These are phyloP conservation scores for Saturnia japonica DNA, from an alignment of 2,888 invertebrate species.

Conservation along the genomic window DNA sequence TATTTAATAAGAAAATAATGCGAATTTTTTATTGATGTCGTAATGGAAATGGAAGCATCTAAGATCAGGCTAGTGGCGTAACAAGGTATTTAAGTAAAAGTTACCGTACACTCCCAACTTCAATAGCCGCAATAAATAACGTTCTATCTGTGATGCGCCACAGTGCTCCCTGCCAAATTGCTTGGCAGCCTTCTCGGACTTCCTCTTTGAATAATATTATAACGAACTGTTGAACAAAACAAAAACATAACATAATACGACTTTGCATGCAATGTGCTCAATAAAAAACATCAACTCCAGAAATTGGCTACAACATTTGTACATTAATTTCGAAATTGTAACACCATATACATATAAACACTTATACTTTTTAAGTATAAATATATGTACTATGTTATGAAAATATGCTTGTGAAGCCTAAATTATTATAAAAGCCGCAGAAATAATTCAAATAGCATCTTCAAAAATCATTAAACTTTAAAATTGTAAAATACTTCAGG, in stretches of 20 bases:
- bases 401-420: too few species aligned
- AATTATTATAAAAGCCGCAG: too few species aligned
- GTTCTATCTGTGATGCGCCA: slow-evolving; percentile 66
- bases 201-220: slow-evolving; percentile 77
- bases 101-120: slow-evolving; percentile 64
- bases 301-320: slow-evolving; percentile 4
- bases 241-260: slow-evolving; percentile 58
- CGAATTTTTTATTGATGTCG: not conserved
- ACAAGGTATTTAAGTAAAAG: slow-evolving; percentile 74
- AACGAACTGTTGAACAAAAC: slow-evolving; percentile 67
- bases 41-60: slow-evolving; percentile 33
- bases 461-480: too few species aligned
- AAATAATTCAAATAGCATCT: too few species aligned
- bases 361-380: not conserved
- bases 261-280: slow-evolving; percentile 8
- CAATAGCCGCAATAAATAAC: slow-evolving; percentile 74
- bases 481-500: too few species aligned
- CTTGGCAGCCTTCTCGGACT: slow-evolving; percentile 77
- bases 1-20: not conserved
- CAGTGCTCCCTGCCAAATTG: slow-evolving; percentile 72
- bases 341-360: not conserved
- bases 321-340: not conserved
- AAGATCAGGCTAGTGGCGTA: slow-evolving; percentile 47
- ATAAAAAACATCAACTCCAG: slow-evolving; percentile 5
- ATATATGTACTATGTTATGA: too few species aligned